These are phyloP conservation scores for Thyatira batis DNA, from an alignment of 2,888 invertebrate genomes.

Conservation along the genomic window DNA sequence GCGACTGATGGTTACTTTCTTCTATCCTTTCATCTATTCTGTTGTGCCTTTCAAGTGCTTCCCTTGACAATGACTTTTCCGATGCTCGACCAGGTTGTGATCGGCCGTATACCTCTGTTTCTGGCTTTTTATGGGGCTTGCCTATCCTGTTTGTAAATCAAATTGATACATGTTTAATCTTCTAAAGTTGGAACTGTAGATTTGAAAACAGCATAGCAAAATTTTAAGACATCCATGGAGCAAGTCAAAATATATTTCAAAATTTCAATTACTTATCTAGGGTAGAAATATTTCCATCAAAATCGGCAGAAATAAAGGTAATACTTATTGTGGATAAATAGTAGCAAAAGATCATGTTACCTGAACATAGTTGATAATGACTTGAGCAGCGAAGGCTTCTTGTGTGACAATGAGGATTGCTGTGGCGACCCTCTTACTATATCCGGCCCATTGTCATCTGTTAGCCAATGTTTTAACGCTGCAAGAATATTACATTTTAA, in stretches of 20 bases:
- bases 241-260: too few species aligned
- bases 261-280: too few species aligned
- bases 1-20: slow-evolving; percentile 41
- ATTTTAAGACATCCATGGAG: too few species aligned
- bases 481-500: slow-evolving; percentile 36
- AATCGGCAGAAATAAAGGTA: too few species aligned
- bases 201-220: too few species aligned
- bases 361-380: slow-evolving; percentile 90
- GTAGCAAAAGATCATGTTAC: slow-evolving; percentile 55
- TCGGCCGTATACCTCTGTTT: slow-evolving; percentile 65
- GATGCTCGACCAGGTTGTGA: slow-evolving; percentile 73
- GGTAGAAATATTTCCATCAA: too few species aligned
- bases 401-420: slow-evolving; percentile 89
- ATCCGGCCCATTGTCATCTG: slow-evolving; percentile 86
- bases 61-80: slow-evolving; percentile 74
- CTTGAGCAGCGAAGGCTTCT: slow-evolving; percentile 90
- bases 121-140: slow-evolving; percentile 72
- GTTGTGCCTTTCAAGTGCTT: slow-evolving; percentile 65
- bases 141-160: slow-evolving; percentile 75
- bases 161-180: slow-evolving; percentile 4
- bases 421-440: slow-evolving; percentile 87
- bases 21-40: slow-evolving; percentile 61
- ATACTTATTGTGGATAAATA: background rate
- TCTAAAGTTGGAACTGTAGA: too few species aligned
- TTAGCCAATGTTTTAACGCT: slow-evolving; percentile 91